Base-by-base conservation (phyloP, 1,140 invertebrate species). In the Leptinotarsa lineolata region DNA sequence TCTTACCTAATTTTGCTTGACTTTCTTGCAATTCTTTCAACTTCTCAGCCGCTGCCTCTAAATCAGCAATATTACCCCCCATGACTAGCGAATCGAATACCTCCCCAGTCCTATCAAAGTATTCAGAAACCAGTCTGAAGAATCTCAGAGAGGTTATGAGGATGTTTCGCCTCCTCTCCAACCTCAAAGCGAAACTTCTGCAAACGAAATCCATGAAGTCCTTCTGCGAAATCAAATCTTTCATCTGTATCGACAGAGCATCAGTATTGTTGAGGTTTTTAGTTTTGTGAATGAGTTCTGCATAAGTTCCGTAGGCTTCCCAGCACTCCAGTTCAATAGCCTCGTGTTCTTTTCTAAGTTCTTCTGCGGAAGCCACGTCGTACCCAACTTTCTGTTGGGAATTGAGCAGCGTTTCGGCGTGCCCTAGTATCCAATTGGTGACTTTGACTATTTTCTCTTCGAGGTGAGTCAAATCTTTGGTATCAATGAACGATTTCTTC, bases 161-260 rank as follows among this genome's bases (percentile, higher is more conserved):
- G n/a, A 93, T 86, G 78, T 92, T 93, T 72, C 92, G 84, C 39
- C 93, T 83, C 54, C 91, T 87, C 78, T 94, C 92, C 63, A 95
- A 82, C n/a, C 93, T 86, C 24, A 88, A 89, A 0, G 93, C 93
- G 80, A 93, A 94, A 79, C 90, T 93, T 67, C 92, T 88, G 77
- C 91, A 93, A 0, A 94, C 90, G 74, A 92, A 93, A 83, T 94
- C 91, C 92, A 94, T 94, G 80, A 92, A 92, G 78, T 92, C 91
- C 74, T 89, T 86, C 73, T 92, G 91, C 0, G 89, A 90, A 15
- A 89, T 85, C 6, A 92, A 80, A 81, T 92, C 90, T 80, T 83
- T 85, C 48, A 82, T 82, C n/a, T 83, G 81, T 30, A 60, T 45
- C 2, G 76, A 73, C 70, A 89, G 85, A 2, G 86, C 85, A 39